Evolutionary conservation across 1,140 invertebrate genomes (phyloP).

Genomic region (Macrobrachium rosenbergii): DNA sequence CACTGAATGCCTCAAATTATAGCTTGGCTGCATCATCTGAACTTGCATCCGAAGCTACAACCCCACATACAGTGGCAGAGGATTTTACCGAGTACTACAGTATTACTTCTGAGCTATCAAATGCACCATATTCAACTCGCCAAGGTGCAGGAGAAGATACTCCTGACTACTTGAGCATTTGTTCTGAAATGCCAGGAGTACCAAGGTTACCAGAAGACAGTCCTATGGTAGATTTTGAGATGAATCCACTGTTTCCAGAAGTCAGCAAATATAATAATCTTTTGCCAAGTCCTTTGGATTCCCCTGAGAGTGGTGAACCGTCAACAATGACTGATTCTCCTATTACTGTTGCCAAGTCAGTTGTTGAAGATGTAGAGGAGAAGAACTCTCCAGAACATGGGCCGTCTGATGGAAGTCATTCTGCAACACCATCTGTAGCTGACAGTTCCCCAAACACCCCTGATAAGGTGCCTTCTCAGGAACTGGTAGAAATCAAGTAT

Average conservation of each 20-base stretch:
- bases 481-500: conserved; percentile 64
- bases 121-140: conserved; percentile 3
- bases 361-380: conserved; percentile 8
- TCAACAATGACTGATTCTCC: conserved; percentile 5
- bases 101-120: conserved; percentile 40
- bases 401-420: background rate
- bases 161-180: conserved; percentile 37
- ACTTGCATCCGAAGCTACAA: conserved; percentile 1
- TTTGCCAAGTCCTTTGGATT: background rate
- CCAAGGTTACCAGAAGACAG: conserved; percentile 31
- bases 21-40: background rate
- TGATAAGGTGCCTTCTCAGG: conserved; percentile 40
- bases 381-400: conserved; percentile 12
- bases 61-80: conserved; percentile 37
- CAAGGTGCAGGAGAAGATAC: conserved; percentile 41
- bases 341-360: background rate
- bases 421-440: too few relatives aligned
- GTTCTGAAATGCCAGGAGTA: conserved; percentile 28
- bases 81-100: conserved; percentile 43
- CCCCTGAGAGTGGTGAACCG: conserved; percentile 33
- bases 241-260: background rate
- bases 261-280: background rate
- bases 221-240: conserved; percentile 32
- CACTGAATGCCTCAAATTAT: conserved; percentile 13
- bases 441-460: conserved; percentile 25